phyloP scores from a whole-genome alignment of 2,797 vertebrate species.

The Pteropus rufus region DNA sequence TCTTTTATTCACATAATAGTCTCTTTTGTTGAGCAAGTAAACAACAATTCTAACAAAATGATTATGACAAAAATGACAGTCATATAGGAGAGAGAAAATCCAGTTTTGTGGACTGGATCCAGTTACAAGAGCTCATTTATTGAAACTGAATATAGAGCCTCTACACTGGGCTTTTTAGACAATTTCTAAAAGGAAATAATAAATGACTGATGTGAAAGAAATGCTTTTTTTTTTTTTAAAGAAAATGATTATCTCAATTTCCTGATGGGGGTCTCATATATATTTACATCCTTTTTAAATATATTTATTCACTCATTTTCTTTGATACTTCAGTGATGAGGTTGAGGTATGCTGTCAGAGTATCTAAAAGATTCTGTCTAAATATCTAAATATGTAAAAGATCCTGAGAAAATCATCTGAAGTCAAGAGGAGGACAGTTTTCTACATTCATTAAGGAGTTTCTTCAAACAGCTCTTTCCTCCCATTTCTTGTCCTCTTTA shows the following conservation, averaged over 20 bases:
- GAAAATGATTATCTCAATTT: background rate
- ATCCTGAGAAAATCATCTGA: background rate
- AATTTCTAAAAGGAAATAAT: background rate
- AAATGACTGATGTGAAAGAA: background rate
- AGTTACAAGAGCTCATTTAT: background rate
- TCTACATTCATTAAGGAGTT: background rate
- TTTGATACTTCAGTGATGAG: background rate
- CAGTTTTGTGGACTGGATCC: background rate
- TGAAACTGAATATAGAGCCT: background rate
- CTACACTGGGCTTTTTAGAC: background rate
- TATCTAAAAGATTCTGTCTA: background rate
- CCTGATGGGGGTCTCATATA: background rate
- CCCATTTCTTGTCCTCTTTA: background rate
- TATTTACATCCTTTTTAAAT: background rate
- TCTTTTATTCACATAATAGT: conserved; percentile 17
- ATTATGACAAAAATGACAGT: conserved; percentile 13
- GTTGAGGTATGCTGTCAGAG: background rate
- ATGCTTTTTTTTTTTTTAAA: background rate
- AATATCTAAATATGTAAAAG: background rate
- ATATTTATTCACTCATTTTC: background rate
- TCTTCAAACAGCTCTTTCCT: background rate
- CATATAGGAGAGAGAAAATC: background rate
- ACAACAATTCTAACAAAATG: background rate
- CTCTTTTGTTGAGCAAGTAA: conserved; percentile 8
- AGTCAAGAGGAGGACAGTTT: background rate